Evolutionary conservation across 1,140 invertebrate species (phyloP), one percentile per base, ranked within the genome.

Genomic region (Thaumatotibia leucotreta): DNA sequence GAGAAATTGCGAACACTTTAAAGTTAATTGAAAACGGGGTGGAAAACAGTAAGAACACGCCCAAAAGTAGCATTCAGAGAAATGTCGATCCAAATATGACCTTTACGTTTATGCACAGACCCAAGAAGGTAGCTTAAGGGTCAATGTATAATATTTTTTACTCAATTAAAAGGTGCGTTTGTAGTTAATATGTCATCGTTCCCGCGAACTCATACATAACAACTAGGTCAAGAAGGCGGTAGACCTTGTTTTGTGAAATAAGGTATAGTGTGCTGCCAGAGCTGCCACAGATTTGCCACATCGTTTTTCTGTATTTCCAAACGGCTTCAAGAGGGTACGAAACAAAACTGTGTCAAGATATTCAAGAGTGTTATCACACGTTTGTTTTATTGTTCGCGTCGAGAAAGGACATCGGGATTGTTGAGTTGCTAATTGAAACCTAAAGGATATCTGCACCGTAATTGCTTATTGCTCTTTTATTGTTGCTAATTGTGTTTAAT

Each of bases 391-490:
- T 33, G 61, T 31, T 33, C 17, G 2, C 35, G 61, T 33, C 8
- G 33, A 35, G 61, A 39, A 62, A 62, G 61, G 61, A 33, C 61
- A 35, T 31, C 32, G 29, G 31, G 29, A 9, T 22, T 9, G 14
- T 58, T 58, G 27, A 27, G 58, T 31, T 31, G 10, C 8, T 74
- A 68, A 76, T 78, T 68, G 72, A 75, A 74, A 67, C 64, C 67
- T 75, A 75, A n/a, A 77, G 70, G 73, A 77, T 74, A 77, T 75
- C 69, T 63, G 68, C 73, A 33, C 65, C 52, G 72, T 75, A 70
- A 76, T 64, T 58, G n/a, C 35, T 14, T 76, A 76, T 70, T 73
- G 70, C n/a, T 4, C 23, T 63, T 71, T 73, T 72, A 75, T 78
- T 72, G 65, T 70, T 67, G 69, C 67, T 74, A 75, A 77, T 78